phyloP scores from a whole-genome alignment of 2,888 invertebrate genomes.

The Bhutanitis thaidina region DNA sequence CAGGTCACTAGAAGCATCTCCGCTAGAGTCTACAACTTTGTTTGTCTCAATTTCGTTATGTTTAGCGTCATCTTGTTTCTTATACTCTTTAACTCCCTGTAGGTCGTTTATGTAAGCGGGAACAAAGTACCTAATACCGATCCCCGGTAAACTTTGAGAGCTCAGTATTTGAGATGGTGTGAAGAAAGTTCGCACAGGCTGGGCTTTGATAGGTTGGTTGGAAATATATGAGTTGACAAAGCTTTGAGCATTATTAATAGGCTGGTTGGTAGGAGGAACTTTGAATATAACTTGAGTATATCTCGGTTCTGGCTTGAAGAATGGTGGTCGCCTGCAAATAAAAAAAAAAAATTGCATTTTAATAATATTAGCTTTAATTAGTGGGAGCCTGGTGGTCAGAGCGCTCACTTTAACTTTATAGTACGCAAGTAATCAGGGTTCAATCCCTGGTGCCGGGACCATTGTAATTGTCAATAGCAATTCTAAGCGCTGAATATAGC shows the following conservation, averaged over 20 bases:
- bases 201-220: constrained; percentile 37
- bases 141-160: constrained; percentile 61
- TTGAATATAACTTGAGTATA: constrained; percentile 61
- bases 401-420: too few relatives aligned
- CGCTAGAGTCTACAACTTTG: constrained; percentile 38
- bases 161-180: constrained; percentile 54
- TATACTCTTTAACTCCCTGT: constrained; percentile 34
- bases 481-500: too few relatives aligned
- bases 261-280: constrained; percentile 32
- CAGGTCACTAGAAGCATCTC: constrained; percentile 49
- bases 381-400: too few relatives aligned
- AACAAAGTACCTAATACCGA: constrained; percentile 63
- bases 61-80: constrained; percentile 55
- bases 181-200: constrained; percentile 43
- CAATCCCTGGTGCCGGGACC: too few relatives aligned
- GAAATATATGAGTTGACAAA: constrained; percentile 67
- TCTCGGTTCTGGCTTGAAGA: constrained; percentile 61
- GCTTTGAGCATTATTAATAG: constrained; percentile 58
- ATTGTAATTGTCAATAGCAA: too few relatives aligned
- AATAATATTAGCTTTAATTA: too few relatives aligned
- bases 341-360: background rate
- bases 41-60: constrained; percentile 58
- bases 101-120: constrained; percentile 45
- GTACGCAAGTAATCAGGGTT: too few relatives aligned
- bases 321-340: constrained; percentile 59